Evolutionary conservation across 1,140 invertebrate genomes (phyloP).

Genomic region (Caligus rogercresseyi): DNA sequence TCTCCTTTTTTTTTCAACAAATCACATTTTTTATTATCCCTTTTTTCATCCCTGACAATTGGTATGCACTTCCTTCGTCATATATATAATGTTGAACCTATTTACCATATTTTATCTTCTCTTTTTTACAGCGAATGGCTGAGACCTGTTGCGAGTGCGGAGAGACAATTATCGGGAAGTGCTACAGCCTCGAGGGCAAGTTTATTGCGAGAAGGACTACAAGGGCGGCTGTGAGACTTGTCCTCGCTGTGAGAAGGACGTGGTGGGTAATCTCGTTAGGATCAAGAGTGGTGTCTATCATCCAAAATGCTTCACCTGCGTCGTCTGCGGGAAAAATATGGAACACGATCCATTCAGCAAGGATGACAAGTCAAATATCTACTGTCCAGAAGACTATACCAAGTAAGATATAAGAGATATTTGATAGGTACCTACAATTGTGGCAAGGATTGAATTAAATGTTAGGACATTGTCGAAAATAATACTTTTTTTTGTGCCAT

Average conservation of each 20-base stretch:
- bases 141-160: constrained; percentile 17
- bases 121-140: background rate
- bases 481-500: no score
- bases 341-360: background rate
- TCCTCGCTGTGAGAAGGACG: background rate
- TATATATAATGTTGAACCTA: no score
- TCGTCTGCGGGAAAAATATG: constrained; percentile 11
- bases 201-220: constrained; percentile 15
- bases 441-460: no score
- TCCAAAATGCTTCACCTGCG: constrained; percentile 16
- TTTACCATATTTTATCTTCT: background rate
- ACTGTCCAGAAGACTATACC: constrained; percentile 16
- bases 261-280: constrained; percentile 11
- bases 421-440: no score
- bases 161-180: constrained; percentile 10
- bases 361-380: constrained; percentile 10
- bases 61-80: no score
- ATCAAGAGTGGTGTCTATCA: constrained; percentile 10
- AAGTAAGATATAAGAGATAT: constrained; percentile 15
- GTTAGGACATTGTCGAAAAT: no score
- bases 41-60: no score
- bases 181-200: constrained; percentile 3
- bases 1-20: no score
- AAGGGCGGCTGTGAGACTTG: constrained; percentile 13
- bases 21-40: no score